phyloP scores from a whole-genome alignment of 2,797 vertebrate genomes.

The Silurus lanzhouensis region DNA sequence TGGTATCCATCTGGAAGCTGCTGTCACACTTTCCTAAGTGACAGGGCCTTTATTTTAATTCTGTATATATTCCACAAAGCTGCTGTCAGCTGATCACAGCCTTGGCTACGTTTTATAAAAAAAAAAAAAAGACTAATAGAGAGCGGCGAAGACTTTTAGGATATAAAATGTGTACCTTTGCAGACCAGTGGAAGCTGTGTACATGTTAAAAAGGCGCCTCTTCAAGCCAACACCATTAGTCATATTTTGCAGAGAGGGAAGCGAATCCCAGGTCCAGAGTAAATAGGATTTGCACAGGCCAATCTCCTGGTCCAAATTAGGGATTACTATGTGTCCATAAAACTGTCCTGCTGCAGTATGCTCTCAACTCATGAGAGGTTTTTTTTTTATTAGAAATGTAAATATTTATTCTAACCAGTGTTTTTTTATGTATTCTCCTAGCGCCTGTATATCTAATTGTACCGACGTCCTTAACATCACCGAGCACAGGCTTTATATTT shows the following conservation, averaged over 20 bases:
- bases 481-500: conserved; percentile 34
- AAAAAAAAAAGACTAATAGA: not conserved
- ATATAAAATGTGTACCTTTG: not conserved
- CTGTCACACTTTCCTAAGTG: conserved; percentile 49
- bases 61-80: conserved; percentile 29
- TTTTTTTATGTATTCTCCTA: conserved; percentile 4
- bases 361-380: not conserved
- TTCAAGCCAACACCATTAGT: conserved; percentile 27
- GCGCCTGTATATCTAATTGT: conserved; percentile 23
- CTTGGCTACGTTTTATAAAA: conserved; percentile 18
- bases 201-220: conserved; percentile 1
- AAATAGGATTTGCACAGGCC: conserved; percentile 12
- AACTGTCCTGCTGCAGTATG: not conserved
- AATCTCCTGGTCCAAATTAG: not conserved
- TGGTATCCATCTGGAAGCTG: conserved; percentile 10
- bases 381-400: conserved; percentile 1
- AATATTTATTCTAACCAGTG: conserved; percentile 25
- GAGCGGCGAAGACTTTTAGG: not conserved
- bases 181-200: not conserved
- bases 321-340: conserved; percentile 26
- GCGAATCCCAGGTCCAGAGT: not conserved
- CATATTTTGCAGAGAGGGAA: conserved; percentile 24
- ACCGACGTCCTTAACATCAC: conserved; percentile 49
- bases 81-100: conserved; percentile 35
- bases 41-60: conserved; percentile 34